phyloP scores from a whole-genome alignment of 1,140 invertebrate genomes.

The Drosophila sproati region DNA sequence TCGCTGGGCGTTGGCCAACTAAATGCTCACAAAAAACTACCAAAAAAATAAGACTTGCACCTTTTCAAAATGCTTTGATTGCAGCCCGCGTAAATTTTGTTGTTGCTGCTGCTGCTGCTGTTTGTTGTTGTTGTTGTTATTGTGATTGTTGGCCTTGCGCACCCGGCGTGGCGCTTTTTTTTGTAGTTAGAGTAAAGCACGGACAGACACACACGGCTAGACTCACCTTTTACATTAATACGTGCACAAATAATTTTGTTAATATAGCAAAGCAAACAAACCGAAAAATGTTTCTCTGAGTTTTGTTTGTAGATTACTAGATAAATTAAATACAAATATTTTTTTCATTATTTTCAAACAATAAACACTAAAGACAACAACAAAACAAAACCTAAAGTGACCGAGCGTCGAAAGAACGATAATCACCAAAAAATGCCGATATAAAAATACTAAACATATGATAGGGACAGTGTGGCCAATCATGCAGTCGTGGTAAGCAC shows the following conservation, averaged over 20 bases:
- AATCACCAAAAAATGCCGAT: neutral
- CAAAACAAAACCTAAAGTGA: slow-evolving; percentile 7
- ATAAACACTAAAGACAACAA: slow-evolving; percentile 33
- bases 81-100: slow-evolving; percentile 41
- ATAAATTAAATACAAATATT: slow-evolving; percentile 57
- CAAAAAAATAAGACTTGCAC: neutral
- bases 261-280: slow-evolving; percentile 31
- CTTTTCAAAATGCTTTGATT: slow-evolving; percentile 20
- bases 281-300: slow-evolving; percentile 37
- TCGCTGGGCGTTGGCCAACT: slow-evolving; percentile 50
- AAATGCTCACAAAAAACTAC: neutral
- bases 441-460: slow-evolving; percentile 8
- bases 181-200: neutral
- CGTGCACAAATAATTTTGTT: slow-evolving; percentile 63
- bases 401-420: neutral
- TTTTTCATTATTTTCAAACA: slow-evolving; percentile 35
- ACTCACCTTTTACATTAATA: slow-evolving; percentile 73
- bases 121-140: neutral
- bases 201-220: neutral
- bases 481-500: neutral
- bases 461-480: neutral
- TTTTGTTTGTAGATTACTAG: slow-evolving; percentile 48
- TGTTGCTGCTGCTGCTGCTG: neutral
- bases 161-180: slow-evolving; percentile 48
- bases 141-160: slow-evolving; percentile 2